Evolutionary conservation across 2,113 vertebrate species (phyloP), one percentile per base, ranked within the genome.

Genomic region (Silurus asotus): DNA sequence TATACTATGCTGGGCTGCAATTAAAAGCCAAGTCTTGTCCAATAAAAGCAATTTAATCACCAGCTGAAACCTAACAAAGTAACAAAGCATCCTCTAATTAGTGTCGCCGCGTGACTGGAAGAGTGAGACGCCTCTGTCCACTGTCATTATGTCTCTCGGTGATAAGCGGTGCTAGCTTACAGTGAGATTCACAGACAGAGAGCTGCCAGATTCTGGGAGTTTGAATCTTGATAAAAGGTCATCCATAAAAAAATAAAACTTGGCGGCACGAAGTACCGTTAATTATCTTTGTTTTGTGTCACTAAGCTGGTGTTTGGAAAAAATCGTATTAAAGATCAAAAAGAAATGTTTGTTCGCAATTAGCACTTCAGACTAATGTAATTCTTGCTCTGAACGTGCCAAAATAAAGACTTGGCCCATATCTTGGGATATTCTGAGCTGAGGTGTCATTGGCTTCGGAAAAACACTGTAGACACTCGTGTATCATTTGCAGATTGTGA

Each of bases 1-100:
- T 93, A 89, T 88, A 81, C 67, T n/a, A 86, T 19, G 86, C 4
- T 11, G 88, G 56, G 87, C 92, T 89, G 64, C 91, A 93, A 92
- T 93, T 92, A 92, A 85, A 91, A 85, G 90, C 88, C 74, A 64
- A 90, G 83, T 92, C 87, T 87, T 89, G 85, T 90, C 84, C 86
- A 87, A 70, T 93, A 91, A 93, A 91, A 90, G 82, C 85, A 86
- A 88, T 83, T 90, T 93, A 94, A 95, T 95, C 94, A 93, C 90
- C 86, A 89, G 90, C 93, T 89, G 67, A 93, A 92, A 92, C 91
- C 84, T 91, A 90, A 89, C 93, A 93, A 93, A 94, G 91, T 93
- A 92, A 94, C 90, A 92, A 93, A 93, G 92, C 91, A 88, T 88
- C 84, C 91, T 91, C 91, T 95, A 95, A 95, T 95, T 94, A 94